Evolutionary conservation across 2,888 invertebrate species (phyloP).

Genomic region (Eueremaeus valkanovi): DNA sequence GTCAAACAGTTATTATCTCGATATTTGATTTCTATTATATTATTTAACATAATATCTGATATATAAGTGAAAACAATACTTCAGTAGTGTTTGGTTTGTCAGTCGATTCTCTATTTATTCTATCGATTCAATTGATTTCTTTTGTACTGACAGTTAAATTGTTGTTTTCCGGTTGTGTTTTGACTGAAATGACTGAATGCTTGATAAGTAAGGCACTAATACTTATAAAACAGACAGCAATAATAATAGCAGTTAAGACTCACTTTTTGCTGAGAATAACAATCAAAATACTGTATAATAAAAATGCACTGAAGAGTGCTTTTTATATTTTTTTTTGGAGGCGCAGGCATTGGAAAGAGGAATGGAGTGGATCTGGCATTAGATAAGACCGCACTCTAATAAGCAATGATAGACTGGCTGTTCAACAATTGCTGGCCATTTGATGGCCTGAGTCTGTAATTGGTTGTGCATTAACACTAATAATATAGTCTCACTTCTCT

Average conservation of each 20-base stretch:
- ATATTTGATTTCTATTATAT: too few species aligned
- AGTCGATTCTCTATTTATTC: too few species aligned
- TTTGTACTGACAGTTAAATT: slow-evolving; percentile 1
- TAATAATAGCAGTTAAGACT: background rate
- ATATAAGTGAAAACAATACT: too few species aligned
- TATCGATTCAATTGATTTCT: slow-evolving; percentile 11
- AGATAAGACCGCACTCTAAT: slow-evolving; percentile 11
- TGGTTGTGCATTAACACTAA: slow-evolving; percentile 10
- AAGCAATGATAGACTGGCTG: slow-evolving; percentile 9
- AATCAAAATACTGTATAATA: slow-evolving; percentile 13
- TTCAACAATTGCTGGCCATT: background rate
- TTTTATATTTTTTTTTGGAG: too few species aligned
- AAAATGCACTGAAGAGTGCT: background rate
- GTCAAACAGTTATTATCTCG: too few species aligned
- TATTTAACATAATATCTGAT: too few species aligned
- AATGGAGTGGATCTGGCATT: background rate
- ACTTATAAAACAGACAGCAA: background rate
- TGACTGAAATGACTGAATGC: background rate
- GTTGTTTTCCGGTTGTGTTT: background rate
- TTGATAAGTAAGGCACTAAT: background rate
- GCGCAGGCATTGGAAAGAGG: too few species aligned
- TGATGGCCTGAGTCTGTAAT: background rate
- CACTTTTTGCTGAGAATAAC: background rate
- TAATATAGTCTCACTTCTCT: slow-evolving; percentile 15
- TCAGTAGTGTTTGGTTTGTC: too few species aligned